Conservation (phyloP, 2,888 invertebrate genomes). For the Eristalis intricaria region DNA sequence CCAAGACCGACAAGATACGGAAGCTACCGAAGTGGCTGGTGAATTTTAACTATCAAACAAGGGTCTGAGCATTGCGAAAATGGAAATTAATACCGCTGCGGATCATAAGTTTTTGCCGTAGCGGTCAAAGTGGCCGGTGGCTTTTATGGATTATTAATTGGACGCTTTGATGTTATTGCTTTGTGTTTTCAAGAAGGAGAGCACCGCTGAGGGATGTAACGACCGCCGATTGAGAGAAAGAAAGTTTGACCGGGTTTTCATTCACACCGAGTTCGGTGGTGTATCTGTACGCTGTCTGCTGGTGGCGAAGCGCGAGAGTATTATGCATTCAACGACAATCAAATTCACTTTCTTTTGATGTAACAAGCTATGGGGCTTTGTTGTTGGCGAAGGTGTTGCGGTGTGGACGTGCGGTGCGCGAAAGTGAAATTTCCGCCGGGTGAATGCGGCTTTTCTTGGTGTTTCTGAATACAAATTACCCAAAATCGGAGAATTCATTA, state of each 20-base stretch:
- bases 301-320: slow-evolving; percentile 1
- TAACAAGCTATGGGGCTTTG: slow-evolving; percentile 28
- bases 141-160: slow-evolving; percentile 51
- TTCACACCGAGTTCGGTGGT: slow-evolving; percentile 28
- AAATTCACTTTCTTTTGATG: slow-evolving; percentile 72
- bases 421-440: slow-evolving; percentile 22
- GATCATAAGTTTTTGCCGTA: not conserved
- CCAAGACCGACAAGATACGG: slow-evolving; percentile 36
- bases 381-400: not conserved
- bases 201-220: not conserved
- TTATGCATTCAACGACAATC: slow-evolving; percentile 60
- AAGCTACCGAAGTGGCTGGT: slow-evolving; percentile 37
- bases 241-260: slow-evolving; percentile 54
- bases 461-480: slow-evolving; percentile 26
- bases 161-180: not conserved
- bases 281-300: not conserved
- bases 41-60: slow-evolving; percentile 53
- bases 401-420: not conserved
- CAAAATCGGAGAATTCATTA: slow-evolving; percentile 8
- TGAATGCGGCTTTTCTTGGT: slow-evolving; percentile 6
- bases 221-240: slow-evolving; percentile 20
- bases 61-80: slow-evolving; percentile 28
- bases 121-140: slow-evolving; percentile 6
- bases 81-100: slow-evolving; percentile 46
- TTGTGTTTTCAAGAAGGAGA: not conserved